Evolutionary conservation across 2,113 vertebrate genomes (phyloP), one percentile per base, ranked within the genome.

Genomic region (Nothoprocta pentlandii): DNA sequence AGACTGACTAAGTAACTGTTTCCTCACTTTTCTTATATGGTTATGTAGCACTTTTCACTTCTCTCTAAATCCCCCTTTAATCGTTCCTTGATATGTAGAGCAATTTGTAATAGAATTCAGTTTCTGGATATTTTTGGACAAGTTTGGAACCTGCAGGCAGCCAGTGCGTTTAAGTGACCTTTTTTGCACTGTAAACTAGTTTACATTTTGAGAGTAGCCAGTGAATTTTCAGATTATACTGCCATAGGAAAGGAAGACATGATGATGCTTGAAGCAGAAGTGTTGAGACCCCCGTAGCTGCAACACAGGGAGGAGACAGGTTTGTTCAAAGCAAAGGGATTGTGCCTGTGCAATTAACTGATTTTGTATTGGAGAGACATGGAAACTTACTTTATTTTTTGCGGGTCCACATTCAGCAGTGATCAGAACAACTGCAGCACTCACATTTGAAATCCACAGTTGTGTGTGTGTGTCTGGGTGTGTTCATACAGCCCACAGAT

Each of bases 81-180:
- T 23, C 36, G 81, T 89, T 56, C 74, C 78, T 53, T 81, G 22
- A 21, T 73, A 86, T 28, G 85, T 85, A 83, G 22, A 87, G 19
- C 30, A 77, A 49, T 20, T 63, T 75, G 32, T 81, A 71, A 23
- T 34, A 47, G 66, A 71, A 36, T 44, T 85, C 73, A 41, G 5
- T 95, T 95, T 81, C 76, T 80, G 53, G 25, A 13, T 82, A 34
- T 92, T 79, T 39, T 61, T 49, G 28, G 67, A 67, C 30, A 66
- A 36, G 46, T 85, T 94, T 70, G 53, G 79, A 69, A 76, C 54
- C 47, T 93, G 53, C 30, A 82, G 77, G 47, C 82, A 75, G 66
- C 32, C 32, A 34, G 69, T 80, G 67, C 62, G 70, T 86, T 94
- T 81, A 96, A 94, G 88, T 95, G 94, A 71, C 93, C 85, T 91